A percentile compares a stretch with the other conserved stretches of the same genome.
These are phyloP conservation scores for Eublepharis macularius DNA, from an alignment of 2,113 vertebrate species.

Conservation along the genomic window DNA sequence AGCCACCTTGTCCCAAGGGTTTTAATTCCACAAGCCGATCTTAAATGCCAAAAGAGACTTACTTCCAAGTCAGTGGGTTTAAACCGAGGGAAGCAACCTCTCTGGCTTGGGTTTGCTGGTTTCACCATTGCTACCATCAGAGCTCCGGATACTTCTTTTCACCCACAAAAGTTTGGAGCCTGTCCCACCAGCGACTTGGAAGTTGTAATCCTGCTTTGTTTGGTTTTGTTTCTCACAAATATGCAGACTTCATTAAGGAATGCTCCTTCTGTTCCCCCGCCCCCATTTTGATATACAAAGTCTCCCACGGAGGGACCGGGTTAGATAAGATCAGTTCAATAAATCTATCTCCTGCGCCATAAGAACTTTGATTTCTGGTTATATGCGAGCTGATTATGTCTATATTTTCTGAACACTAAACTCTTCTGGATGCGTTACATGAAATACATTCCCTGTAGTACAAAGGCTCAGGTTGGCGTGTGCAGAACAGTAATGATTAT, in stretches of 20 bases:
- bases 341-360: slow-evolving; percentile 73
- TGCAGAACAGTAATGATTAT: slow-evolving; percentile 77
- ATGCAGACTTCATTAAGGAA: neutral
- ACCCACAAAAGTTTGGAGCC: slow-evolving; percentile 72
- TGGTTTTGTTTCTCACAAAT: neutral
- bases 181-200: slow-evolving; percentile 71
- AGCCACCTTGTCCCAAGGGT: slow-evolving; percentile 67
- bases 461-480: slow-evolving; percentile 66
- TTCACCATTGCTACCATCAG: slow-evolving; percentile 33
- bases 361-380: slow-evolving; percentile 82
- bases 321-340: slow-evolving; percentile 74
- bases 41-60: neutral
- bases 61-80: neutral
- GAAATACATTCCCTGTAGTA: slow-evolving; percentile 75
- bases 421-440: slow-evolving; percentile 72
- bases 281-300: slow-evolving; percentile 64
- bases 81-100: slow-evolving; percentile 25
- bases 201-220: neutral
- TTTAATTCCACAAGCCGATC: neutral
- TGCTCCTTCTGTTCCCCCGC: neutral
- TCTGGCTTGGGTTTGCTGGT: slow-evolving; percentile 66
- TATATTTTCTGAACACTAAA: slow-evolving; percentile 81
- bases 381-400: slow-evolving; percentile 74
- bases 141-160: slow-evolving; percentile 70
- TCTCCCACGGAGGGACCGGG: slow-evolving; percentile 54